Percentiles rank a stretch among this genome's conserved stretches.
These are phyloP conservation scores for Araneus ventricosus DNA, from an alignment of 1,140 invertebrate species.

Conservation along the genomic window DNA sequence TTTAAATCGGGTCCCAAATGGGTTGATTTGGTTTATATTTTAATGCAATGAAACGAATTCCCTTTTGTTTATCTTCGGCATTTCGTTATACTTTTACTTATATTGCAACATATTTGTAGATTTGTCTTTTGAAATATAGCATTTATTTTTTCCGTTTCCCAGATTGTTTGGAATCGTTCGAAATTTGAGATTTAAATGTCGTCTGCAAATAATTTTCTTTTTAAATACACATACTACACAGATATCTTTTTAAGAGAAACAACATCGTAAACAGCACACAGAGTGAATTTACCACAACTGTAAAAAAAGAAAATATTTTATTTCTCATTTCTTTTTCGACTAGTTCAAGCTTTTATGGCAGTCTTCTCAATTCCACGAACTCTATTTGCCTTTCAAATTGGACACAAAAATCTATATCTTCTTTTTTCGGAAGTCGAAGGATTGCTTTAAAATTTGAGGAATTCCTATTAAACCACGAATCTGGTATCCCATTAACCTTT, in stretches of 20 bases:
- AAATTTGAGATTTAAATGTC: no score
- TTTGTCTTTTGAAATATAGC: no score
- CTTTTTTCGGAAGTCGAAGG: background rate
- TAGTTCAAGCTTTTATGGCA: background rate
- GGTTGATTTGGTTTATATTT: no score
- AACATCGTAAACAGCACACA: background rate
- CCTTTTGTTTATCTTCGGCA: no score
- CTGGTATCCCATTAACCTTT: background rate
- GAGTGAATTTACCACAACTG: background rate
- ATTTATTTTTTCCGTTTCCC: no score
- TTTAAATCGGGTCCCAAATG: no score
- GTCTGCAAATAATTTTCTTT: no score
- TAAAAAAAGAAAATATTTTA: background rate
- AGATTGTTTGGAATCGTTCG: no score
- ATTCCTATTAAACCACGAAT: background rate
- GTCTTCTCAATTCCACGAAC: background rate
- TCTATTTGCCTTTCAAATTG: slow-evolving; percentile 7
- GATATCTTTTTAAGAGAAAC: background rate
- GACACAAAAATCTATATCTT: background rate
- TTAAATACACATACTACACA: no score
- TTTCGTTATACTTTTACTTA: no score
- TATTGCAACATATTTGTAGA: no score
- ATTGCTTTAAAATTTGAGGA: background rate
- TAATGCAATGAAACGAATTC: no score
- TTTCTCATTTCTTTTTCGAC: background rate